phyloP scores from a whole-genome alignment of 2,113 vertebrate genomes.

The Hymenochirus boettgeri region DNA sequence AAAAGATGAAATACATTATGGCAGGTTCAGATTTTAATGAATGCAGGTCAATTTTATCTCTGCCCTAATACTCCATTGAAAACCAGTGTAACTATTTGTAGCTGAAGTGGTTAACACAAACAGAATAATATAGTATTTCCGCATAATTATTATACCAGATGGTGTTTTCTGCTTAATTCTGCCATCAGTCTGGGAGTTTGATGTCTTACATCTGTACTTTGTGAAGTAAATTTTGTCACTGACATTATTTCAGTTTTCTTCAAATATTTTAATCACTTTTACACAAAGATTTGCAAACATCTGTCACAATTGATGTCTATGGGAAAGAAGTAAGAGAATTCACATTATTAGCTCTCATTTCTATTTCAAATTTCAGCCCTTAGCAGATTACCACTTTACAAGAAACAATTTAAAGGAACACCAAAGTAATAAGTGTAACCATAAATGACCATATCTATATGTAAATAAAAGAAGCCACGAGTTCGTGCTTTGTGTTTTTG shows the following conservation, averaged over 20 bases:
- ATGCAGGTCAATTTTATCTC: neutral
- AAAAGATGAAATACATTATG: conserved; percentile 66
- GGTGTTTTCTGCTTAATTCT: conserved; percentile 80
- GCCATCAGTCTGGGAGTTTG: conserved; percentile 79
- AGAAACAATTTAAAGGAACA: too few species aligned
- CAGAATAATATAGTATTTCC: conserved; percentile 74
- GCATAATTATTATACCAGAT: conserved; percentile 82
- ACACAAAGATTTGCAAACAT: conserved; percentile 74
- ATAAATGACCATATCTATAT: too few species aligned
- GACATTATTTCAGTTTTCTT: conserved; percentile 79
- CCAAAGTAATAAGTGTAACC: too few species aligned
- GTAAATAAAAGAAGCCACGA: too few species aligned
- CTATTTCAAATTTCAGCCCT: conserved; percentile 50
- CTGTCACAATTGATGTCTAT: conserved; percentile 61
- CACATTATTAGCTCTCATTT: conserved; percentile 47
- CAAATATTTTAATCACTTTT: conserved; percentile 77
- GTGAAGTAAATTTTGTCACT: conserved; percentile 77
- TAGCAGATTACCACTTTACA: too few species aligned
- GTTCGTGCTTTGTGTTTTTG: too few species aligned
- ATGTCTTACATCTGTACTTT: conserved; percentile 80
- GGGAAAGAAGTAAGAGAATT: conserved; percentile 58
- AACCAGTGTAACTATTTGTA: neutral
- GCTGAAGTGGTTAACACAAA: conserved; percentile 61
- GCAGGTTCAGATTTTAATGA: conserved; percentile 34
- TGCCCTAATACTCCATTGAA: neutral